A percentile compares a stretch with the other conserved stretches of the same genome.
Conservation (phyloP, 2,113 vertebrate genomes). For the Zingel zingel region DNA sequence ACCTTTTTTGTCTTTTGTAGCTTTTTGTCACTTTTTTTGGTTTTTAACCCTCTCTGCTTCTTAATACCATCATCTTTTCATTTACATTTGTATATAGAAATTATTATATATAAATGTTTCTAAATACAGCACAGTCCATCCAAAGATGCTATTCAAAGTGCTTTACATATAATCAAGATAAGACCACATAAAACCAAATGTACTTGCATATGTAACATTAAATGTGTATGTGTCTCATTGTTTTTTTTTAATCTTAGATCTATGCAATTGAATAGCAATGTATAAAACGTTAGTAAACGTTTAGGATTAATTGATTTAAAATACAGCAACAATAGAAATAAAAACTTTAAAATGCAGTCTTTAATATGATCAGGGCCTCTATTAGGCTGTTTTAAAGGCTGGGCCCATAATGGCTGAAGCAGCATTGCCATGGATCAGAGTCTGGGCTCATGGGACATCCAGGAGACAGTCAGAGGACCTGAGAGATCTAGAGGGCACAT, state of each 20-base stretch:
- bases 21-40: conserved; percentile 1
- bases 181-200: neutral
- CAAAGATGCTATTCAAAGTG: conserved; percentile 3
- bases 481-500: conserved; percentile 14
- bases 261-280: neutral
- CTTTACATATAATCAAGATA: neutral
- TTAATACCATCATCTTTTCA: neutral
- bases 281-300: neutral
- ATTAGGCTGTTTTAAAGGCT: neutral
- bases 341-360: neutral
- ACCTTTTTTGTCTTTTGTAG: conserved; percentile 17
- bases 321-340: neutral
- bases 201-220: neutral
- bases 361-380: neutral
- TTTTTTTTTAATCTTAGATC: too few relatives aligned
- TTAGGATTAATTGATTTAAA: neutral
- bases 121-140: neutral
- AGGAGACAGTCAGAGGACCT: conserved; percentile 29
- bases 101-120: too few relatives aligned
- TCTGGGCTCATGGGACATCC: neutral
- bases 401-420: neutral
- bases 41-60: conserved; percentile 11
- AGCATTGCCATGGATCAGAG: neutral
- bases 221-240: neutral
- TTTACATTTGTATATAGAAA: too few relatives aligned